Evolutionary conservation across 2,113 vertebrate genomes (phyloP), one percentile per base, ranked within the genome.

Genomic region (Chionodraco myersi): DNA sequence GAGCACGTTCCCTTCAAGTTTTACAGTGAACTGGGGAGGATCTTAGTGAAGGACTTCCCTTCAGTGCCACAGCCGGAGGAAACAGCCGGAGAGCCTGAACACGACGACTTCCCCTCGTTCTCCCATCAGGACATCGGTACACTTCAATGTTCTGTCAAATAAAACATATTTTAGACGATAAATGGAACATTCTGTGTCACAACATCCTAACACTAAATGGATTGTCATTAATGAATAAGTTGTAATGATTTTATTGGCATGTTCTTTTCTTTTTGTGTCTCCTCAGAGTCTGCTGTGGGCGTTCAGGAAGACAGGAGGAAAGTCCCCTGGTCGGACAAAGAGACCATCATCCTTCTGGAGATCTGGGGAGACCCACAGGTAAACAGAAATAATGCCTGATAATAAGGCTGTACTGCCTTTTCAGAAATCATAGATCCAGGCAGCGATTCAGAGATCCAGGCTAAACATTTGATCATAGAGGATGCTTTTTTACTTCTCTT

Each of bases 301-400:
- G 41, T 77, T 47, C 91, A 85, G 57, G 94, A 94, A 4, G 94
- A 95, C 57, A 81, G 91, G 45, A 94, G 90, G 77, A 95, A 95
- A 71, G 92, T 95, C 1, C 91, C 92, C 5, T 95, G 94, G 94
- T 92, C 92, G 0, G 93, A 95, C 80, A 91, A 90, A 62, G 94
- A 95, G 87, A 95, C 94, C 8, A 53, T 94, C 69, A 93, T 93
- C 76, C 94, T 95, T 5, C 87, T 95, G 67, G 92, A 95, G 81
- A 77, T 93, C 59, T 95, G 94, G 94, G 93, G 94, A 18, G 89
- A 95, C 41, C 21, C 84, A 11, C 90, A 93, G 89, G 92, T 91
- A 63, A 4, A 34, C 16, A 3, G 47, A 3, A 8, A 30, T 2
- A 8, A 21, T 60, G 10, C 30, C 26, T 51, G 10, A 26, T 23